A percentile compares a stretch with the other conserved stretches of the same genome.
These are phyloP conservation scores for Chlorospingus flavigularis DNA, from an alignment of 2,797 vertebrate species.

Conservation along the genomic window DNA sequence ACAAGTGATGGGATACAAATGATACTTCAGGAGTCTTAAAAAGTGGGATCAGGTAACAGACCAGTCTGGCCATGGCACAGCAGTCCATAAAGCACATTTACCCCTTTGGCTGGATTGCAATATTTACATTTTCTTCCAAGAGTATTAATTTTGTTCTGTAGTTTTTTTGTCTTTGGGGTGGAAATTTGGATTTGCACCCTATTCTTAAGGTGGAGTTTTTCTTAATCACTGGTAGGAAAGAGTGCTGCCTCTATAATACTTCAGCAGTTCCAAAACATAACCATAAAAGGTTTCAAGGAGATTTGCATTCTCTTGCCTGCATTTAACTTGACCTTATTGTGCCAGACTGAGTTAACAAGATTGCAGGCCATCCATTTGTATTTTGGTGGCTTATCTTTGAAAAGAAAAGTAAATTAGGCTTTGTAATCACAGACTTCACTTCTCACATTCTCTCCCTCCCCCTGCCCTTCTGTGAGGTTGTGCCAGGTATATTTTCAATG, in stretches of 20 bases:
- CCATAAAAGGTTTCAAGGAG: conserved; percentile 49
- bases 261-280: not conserved
- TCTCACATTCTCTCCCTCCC: not conserved
- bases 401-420: conserved; percentile 28
- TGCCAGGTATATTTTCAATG: conserved; percentile 13
- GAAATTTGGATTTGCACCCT: not conserved
- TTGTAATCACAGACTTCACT: conserved; percentile 1
- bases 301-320: conserved; percentile 28
- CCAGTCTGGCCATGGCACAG: not conserved
- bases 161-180: not conserved
- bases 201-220: not conserved
- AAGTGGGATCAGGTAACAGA: not conserved
- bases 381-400: conserved; percentile 48
- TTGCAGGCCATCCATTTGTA: conserved; percentile 13
- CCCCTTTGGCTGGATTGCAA: not conserved
- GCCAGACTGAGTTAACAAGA: conserved; percentile 54
- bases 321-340: conserved; percentile 58
- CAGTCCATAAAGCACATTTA: not conserved
- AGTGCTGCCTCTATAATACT: not conserved
- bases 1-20: not conserved
- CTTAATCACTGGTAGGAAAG: not conserved
- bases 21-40: not conserved
- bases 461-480: not conserved
- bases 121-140: not conserved
- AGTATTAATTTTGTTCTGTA: not conserved